These are phyloP conservation scores for Cryptocephalus primarius DNA, from an alignment of 2,888 invertebrate genomes.

Conservation along the genomic window DNA sequence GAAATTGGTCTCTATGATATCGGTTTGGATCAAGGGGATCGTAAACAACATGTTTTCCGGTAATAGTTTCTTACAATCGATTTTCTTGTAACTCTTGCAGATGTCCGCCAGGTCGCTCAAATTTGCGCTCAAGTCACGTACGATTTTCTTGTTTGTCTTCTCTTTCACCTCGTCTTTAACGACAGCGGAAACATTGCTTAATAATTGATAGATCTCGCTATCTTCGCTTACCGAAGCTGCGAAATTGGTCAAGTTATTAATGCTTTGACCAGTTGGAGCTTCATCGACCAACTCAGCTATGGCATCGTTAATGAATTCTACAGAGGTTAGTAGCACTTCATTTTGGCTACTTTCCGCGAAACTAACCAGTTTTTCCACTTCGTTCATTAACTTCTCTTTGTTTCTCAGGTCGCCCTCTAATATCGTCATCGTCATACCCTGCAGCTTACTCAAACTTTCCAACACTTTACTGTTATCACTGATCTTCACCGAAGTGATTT, in stretches of 20 bases:
- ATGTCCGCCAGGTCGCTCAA: conserved; percentile 5
- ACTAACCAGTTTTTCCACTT: no score
- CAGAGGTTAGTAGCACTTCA: no score
- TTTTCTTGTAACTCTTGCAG: conserved; percentile 6
- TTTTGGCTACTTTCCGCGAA: no score
- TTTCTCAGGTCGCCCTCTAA: no score
- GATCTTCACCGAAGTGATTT: no score
- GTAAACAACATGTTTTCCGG: conserved; percentile 10
- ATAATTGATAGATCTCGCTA: background rate
- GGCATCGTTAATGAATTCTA: background rate
- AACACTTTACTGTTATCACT: no score
- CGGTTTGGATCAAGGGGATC: conserved; percentile 11
- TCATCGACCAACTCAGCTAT: background rate
- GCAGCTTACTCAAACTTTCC: no score
- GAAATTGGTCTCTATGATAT: conserved; percentile 6
- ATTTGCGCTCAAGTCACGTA: conserved; percentile 1
- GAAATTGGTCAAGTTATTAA: background rate
- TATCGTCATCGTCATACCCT: no score
- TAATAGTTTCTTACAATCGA: conserved; percentile 9
- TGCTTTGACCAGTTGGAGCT: no score
- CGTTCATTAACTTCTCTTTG: no score
- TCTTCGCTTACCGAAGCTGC: background rate
- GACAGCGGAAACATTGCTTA: background rate
- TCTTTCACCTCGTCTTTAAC: background rate
- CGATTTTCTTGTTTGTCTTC: background rate